These are phyloP conservation scores for Ligdia adustata DNA, from an alignment of 2,888 invertebrate genomes.

Conservation along the genomic window DNA sequence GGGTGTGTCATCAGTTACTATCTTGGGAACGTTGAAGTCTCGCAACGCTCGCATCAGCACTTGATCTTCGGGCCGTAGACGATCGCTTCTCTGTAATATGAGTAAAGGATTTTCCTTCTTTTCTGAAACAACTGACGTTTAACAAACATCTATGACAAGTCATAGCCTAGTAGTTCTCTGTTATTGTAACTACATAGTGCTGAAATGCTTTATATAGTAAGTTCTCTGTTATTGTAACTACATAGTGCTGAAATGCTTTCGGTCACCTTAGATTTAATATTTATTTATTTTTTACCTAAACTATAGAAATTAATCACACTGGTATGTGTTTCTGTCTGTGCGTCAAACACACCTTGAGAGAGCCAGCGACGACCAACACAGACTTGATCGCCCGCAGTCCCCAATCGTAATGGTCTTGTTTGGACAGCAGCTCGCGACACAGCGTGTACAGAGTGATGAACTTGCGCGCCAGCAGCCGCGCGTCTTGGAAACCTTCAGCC, in stretches of 20 bases:
- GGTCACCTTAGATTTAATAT: too few species aligned
- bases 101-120: too few species aligned
- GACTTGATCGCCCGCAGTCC: conserved; percentile 97
- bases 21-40: conserved; percentile 98
- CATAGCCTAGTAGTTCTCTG: too few species aligned
- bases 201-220: too few species aligned
- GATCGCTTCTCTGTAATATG: conserved; percentile 87
- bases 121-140: too few species aligned
- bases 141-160: too few species aligned
- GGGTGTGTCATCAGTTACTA: conserved; percentile 95
- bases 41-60: conserved; percentile 96
- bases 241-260: too few species aligned
- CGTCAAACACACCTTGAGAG: conserved; percentile 86
- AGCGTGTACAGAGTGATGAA: conserved; percentile 96
- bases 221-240: too few species aligned
- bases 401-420: conserved; percentile 99
- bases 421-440: conserved; percentile 94
- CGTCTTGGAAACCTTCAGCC: conserved; percentile 97
- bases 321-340: background rate
- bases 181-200: too few species aligned
- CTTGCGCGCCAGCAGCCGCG: conserved; percentile 94
- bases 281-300: background rate
- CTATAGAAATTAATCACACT: background rate
- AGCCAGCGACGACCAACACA: conserved; percentile 96
- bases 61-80: conserved; percentile 93